Percentiles rank a stretch among this genome's conserved stretches.
Evolutionary conservation across 2,888 invertebrate species (phyloP).

Genomic region (Ischnura elegans): DNA sequence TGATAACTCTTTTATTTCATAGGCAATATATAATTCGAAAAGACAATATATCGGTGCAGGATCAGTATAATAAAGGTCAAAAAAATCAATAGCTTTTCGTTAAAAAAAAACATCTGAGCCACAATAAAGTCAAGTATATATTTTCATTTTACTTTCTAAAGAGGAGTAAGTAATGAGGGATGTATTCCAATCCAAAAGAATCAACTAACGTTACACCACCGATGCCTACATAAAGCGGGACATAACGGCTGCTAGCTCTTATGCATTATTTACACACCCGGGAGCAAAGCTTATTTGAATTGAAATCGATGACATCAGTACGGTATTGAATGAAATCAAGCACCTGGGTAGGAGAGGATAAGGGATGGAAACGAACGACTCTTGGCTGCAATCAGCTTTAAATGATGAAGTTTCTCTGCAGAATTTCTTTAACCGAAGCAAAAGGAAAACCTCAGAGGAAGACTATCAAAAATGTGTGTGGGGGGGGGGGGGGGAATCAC

Average conservation of each 20-base stretch:
- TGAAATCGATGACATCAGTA: constrained; percentile 5
- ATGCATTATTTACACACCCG: not conserved
- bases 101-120: too few relatives aligned
- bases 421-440: too few relatives aligned
- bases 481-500: too few relatives aligned
- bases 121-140: not conserved
- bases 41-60: too few relatives aligned
- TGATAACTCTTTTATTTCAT: too few relatives aligned
- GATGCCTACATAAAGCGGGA: not conserved
- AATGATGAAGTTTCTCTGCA: too few relatives aligned
- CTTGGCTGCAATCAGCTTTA: constrained; percentile 43
- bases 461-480: too few relatives aligned
- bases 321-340: constrained; percentile 13
- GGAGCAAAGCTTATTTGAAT: not conserved
- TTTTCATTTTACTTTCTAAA: not conserved
- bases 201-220: constrained; percentile 17
- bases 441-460: too few relatives aligned
- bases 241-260: not conserved
- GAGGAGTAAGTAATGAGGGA: not conserved
- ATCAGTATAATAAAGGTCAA: too few relatives aligned
- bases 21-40: too few relatives aligned
- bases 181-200: constrained; percentile 8
- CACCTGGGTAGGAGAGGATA: not conserved
- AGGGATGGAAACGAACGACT: not conserved
- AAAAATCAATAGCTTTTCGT: too few relatives aligned